Conservation (phyloP, 2,888 invertebrate genomes). For the Xestia ashworthii region DNA sequence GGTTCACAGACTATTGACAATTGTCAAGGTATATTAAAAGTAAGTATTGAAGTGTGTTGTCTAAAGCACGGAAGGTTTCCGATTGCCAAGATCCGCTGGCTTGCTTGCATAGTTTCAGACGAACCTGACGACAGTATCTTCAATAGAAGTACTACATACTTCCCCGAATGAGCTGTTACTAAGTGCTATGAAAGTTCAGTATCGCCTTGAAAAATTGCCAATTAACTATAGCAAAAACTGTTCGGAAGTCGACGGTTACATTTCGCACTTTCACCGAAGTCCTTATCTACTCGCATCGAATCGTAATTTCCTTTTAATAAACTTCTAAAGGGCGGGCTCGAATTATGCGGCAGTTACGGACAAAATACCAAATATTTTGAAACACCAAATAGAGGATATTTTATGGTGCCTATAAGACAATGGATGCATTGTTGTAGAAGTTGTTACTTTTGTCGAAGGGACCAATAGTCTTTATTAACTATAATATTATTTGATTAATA, state of each 20-base stretch:
- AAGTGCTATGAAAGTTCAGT: neutral
- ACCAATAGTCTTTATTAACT: neutral
- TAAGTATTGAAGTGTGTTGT: too few relatives aligned
- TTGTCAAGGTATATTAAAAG: neutral
- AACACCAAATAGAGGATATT: conserved; percentile 28
- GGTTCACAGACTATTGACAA: neutral
- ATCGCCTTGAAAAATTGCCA: conserved; percentile 19
- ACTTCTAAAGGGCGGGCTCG: conserved; percentile 43
- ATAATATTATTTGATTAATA: neutral
- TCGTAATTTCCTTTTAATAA: conserved; percentile 58
- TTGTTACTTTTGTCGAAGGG: conserved; percentile 2
- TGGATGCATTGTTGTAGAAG: conserved; percentile 26
- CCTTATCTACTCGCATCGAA: conserved; percentile 37
- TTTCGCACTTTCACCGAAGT: conserved; percentile 49
- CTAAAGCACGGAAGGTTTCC: too few relatives aligned
- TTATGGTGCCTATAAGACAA: conserved; percentile 8
- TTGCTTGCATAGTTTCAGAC: neutral
- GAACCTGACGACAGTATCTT: neutral
- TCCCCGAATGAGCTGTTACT: neutral
- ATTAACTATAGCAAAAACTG: conserved; percentile 43
- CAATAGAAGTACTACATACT: neutral
- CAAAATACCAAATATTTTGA: conserved; percentile 54
- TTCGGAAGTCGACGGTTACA: conserved; percentile 35
- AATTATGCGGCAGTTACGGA: conserved; percentile 7
- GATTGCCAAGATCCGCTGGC: neutral